phyloP scores from a whole-genome alignment of 2,113 vertebrate species.

The Antennarius striatus region DNA sequence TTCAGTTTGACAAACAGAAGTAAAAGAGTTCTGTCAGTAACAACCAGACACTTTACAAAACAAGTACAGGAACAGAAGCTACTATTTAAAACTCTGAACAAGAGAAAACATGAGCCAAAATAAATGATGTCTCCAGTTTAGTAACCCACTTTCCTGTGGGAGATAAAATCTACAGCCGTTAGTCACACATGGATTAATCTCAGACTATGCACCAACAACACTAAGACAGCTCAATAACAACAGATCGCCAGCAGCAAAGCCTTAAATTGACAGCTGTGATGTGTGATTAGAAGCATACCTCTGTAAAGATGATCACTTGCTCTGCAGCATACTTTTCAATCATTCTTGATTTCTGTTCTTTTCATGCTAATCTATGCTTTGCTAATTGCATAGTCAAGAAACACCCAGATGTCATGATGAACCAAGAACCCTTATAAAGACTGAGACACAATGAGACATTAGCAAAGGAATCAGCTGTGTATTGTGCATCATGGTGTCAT shows the following conservation, averaged over 20 bases:
- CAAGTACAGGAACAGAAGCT: not conserved
- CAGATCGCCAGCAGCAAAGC: not conserved
- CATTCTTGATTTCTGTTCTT: conserved; percentile 23
- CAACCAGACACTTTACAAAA: not conserved
- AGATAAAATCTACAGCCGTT: no score
- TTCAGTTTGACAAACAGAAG: no score
- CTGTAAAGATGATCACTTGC: conserved; percentile 40
- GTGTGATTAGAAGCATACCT: conserved; percentile 55
- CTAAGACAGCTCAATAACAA: no score
- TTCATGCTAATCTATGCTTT: not conserved
- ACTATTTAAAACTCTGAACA: conserved; percentile 51
- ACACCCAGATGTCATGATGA: conserved; percentile 17
- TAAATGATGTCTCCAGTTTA: not conserved
- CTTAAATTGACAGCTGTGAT: conserved; percentile 35
- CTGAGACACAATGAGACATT: not conserved
- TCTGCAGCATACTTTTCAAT: conserved; percentile 45
- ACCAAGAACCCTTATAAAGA: conserved; percentile 1
- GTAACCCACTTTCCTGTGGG: no score
- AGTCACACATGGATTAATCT: no score
- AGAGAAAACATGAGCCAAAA: conserved; percentile 13
- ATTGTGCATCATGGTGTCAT: conserved; percentile 48
- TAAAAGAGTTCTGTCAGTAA: conserved; percentile 1
- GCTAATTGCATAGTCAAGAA: conserved; percentile 13
- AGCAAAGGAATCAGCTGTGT: conserved; percentile 40
- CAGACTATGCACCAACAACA: no score